phyloP scores from a whole-genome alignment of 2,113 vertebrate genomes.

The Etheostoma cragini region DNA sequence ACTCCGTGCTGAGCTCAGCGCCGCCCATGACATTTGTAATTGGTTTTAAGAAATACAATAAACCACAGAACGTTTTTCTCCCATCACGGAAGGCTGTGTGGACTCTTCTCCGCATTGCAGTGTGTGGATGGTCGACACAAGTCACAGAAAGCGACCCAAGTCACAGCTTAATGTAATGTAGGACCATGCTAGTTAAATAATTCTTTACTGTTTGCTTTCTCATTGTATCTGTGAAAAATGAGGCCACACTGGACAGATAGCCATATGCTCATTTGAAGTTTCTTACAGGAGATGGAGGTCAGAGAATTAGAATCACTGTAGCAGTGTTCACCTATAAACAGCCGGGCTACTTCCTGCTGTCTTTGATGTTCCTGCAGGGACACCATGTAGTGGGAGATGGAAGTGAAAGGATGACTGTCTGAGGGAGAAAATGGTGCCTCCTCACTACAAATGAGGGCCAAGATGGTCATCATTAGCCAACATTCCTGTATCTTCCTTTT shows the following conservation, averaged over 20 bases:
- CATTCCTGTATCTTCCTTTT: conserved; percentile 55
- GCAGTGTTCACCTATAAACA: conserved; percentile 58
- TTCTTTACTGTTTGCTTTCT: background rate
- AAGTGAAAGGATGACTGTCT: conserved; percentile 33
- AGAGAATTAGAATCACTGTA: conserved; percentile 47
- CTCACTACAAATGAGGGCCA: conserved; percentile 55
- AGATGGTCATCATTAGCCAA: conserved; percentile 69
- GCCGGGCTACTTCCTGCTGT: conserved; percentile 44
- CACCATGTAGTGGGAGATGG: conserved; percentile 29
- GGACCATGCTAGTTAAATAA: background rate
- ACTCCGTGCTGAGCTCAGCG: too few relatives aligned
- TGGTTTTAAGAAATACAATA: too few relatives aligned
- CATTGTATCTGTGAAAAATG: conserved; percentile 1
- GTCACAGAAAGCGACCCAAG: too few relatives aligned
- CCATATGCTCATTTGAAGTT: conserved; percentile 43
- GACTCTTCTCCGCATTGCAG: too few relatives aligned
- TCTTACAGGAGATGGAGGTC: conserved; percentile 24
- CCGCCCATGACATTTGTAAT: too few relatives aligned
- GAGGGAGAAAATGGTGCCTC: conserved; percentile 32
- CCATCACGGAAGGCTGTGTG: too few relatives aligned
- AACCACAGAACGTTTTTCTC: too few relatives aligned
- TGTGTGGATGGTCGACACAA: too few relatives aligned
- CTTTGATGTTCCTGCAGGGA: conserved; percentile 64
- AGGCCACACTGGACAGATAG: conserved; percentile 35
- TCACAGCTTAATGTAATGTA: conserved; percentile 1